These are phyloP conservation scores for Macrophya alboannulata DNA, from an alignment of 2,888 invertebrate species.

Conservation along the genomic window DNA sequence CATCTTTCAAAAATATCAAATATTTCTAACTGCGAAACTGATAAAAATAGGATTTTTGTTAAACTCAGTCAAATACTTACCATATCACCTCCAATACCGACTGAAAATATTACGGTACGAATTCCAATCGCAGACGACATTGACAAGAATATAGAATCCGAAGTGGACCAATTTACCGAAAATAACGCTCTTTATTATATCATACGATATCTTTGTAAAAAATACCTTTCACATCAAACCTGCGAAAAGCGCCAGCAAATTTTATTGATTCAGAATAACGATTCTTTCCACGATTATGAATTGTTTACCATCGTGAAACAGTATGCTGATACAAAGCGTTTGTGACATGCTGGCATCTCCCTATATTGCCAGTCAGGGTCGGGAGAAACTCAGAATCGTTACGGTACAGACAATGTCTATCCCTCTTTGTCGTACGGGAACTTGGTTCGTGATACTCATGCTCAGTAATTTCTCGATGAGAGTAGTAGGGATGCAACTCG, in stretches of 20 bases:
- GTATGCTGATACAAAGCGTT: neutral
- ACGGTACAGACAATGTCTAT: too few relatives aligned
- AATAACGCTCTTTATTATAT: conserved; percentile 11
- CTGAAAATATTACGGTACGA: neutral
- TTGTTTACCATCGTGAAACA: neutral
- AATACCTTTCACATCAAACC: neutral
- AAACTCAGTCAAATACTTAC: neutral
- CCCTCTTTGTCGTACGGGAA: too few relatives aligned
- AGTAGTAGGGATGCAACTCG: too few relatives aligned
- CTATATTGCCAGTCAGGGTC: too few relatives aligned
- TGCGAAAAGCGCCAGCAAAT: neutral
- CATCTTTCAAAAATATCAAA: conserved; percentile 22
- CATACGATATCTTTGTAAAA: conserved; percentile 1
- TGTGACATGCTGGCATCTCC: neutral
- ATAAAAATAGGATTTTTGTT: conserved; percentile 11
- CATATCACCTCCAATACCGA: neutral
- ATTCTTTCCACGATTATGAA: neutral
- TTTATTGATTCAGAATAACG: neutral
- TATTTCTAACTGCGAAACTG: conserved; percentile 5
- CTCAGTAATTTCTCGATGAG: too few relatives aligned
- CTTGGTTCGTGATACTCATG: too few relatives aligned
- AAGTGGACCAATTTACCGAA: neutral
- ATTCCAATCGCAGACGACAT: neutral
- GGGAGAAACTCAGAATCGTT: too few relatives aligned
- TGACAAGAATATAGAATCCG: neutral